Conservation (phyloP, 2,888 invertebrate species). For the Diarsia brunnea region DNA sequence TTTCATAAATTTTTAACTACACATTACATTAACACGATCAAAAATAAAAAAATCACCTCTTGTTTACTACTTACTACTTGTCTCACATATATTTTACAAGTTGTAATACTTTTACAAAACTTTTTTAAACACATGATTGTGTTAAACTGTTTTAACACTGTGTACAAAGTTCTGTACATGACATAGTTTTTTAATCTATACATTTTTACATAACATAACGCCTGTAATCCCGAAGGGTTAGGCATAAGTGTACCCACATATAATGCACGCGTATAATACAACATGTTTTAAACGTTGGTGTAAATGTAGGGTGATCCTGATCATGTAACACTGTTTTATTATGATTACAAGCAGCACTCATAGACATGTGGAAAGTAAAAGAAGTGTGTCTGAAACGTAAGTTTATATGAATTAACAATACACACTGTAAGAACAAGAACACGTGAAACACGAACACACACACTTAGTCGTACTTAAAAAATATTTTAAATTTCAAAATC, state of each 20-base stretch:
- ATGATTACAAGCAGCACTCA: constrained; percentile 85
- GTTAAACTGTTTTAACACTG: neutral
- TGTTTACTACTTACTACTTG: neutral
- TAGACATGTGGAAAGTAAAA: constrained; percentile 87
- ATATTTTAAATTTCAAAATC: neutral
- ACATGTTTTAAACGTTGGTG: neutral
- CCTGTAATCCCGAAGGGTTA: too few species aligned
- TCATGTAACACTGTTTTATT: constrained; percentile 56
- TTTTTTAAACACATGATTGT: neutral
- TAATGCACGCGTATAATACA: too few species aligned
- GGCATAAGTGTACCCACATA: too few species aligned
- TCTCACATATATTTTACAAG: neutral
- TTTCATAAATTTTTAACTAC: constrained; percentile 53
- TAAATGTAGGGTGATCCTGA: neutral
- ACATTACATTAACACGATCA: constrained; percentile 34
- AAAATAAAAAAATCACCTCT: neutral
- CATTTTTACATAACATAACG: too few species aligned
- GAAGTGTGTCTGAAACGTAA: constrained; percentile 89
- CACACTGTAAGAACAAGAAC: neutral
- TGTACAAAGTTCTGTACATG: neutral
- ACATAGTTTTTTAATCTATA: neutral
- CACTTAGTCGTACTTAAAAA: neutral
- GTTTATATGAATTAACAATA: constrained; percentile 66
- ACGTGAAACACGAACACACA: neutral
- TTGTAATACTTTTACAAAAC: neutral